Evolutionary conservation across 2,888 invertebrate genomes (phyloP).

Genomic region (Netelia fuscicornis): DNA sequence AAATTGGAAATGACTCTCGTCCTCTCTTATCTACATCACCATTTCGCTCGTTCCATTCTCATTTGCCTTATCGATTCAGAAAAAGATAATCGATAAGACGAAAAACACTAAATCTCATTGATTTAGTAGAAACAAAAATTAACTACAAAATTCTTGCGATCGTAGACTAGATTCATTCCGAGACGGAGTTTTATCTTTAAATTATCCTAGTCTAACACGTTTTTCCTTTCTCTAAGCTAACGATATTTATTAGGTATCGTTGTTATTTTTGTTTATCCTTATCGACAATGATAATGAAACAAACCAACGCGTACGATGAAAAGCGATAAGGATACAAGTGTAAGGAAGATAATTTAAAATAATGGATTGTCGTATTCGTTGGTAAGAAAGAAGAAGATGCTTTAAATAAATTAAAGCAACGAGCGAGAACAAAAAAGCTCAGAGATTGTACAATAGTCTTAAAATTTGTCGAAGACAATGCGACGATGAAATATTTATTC

Average conservation of each 20-base stretch:
- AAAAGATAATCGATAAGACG: neutral
- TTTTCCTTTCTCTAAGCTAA: constrained; percentile 50
- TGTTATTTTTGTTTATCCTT: neutral
- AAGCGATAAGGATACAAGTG: no score
- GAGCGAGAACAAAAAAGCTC: neutral
- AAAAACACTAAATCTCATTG: constrained; percentile 17
- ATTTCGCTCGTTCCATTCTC: constrained; percentile 3
- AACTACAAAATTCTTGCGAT: constrained; percentile 69
- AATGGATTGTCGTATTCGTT: constrained; percentile 15
- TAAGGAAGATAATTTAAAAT: constrained; percentile 3
- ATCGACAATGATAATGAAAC: constrained; percentile 41
- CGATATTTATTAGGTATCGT: constrained; percentile 18
- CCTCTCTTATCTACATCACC: constrained; percentile 35
- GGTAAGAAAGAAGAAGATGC: neutral
- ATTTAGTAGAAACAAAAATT: constrained; percentile 42
- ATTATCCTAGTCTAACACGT: constrained; percentile 71
- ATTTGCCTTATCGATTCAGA: neutral
- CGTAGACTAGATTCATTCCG: constrained; percentile 79
- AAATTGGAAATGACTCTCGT: constrained; percentile 16
- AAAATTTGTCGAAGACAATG: constrained; percentile 34
- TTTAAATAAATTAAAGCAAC: neutral
- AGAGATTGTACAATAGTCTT: neutral
- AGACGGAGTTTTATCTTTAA: constrained; percentile 48
- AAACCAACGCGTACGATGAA: neutral
- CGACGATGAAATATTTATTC: constrained; percentile 41